phyloP scores from a whole-genome alignment of 2,797 vertebrate species.

The Muscicapa comitata region DNA sequence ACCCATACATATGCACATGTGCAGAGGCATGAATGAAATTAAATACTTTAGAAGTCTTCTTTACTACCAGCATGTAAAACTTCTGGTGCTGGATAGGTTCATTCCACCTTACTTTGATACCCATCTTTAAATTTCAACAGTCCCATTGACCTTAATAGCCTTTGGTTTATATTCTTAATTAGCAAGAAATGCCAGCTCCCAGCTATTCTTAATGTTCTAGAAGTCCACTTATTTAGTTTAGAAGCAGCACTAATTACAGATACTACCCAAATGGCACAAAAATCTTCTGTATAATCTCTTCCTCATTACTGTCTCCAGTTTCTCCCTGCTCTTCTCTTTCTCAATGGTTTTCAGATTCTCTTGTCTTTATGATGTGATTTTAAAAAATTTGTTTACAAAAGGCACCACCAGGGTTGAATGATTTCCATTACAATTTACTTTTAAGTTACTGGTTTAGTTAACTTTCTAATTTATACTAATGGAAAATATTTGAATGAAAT shows the following conservation, averaged over 20 bases:
- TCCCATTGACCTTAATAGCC: constrained; percentile 4
- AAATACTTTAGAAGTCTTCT: constrained; percentile 5
- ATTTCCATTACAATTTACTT: constrained; percentile 47
- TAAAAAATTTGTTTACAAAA: constrained; percentile 65
- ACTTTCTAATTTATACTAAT: constrained; percentile 61
- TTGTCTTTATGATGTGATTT: constrained; percentile 28
- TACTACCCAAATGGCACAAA: constrained; percentile 20
- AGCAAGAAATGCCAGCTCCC: constrained; percentile 29
- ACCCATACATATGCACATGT: neutral
- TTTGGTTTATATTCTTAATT: constrained; percentile 18
- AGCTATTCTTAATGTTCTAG: constrained; percentile 18
- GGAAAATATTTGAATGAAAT: constrained; percentile 54
- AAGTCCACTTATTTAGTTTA: constrained; percentile 17
- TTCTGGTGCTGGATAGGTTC: neutral
- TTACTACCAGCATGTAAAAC: neutral
- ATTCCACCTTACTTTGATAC: neutral
- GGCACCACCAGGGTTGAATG: constrained; percentile 1
- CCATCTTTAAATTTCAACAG: constrained; percentile 17
- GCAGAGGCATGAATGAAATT: neutral
- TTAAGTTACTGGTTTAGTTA: constrained; percentile 33
- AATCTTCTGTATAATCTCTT: constrained; percentile 9
- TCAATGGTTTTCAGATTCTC: constrained; percentile 25
- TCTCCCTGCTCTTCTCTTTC: constrained; percentile 16
- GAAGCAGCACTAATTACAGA: constrained; percentile 42
- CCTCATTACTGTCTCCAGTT: constrained; percentile 35